These are phyloP conservation scores for Druceiella hillmani DNA, from an alignment of 2,888 invertebrate genomes.

Conservation along the genomic window DNA sequence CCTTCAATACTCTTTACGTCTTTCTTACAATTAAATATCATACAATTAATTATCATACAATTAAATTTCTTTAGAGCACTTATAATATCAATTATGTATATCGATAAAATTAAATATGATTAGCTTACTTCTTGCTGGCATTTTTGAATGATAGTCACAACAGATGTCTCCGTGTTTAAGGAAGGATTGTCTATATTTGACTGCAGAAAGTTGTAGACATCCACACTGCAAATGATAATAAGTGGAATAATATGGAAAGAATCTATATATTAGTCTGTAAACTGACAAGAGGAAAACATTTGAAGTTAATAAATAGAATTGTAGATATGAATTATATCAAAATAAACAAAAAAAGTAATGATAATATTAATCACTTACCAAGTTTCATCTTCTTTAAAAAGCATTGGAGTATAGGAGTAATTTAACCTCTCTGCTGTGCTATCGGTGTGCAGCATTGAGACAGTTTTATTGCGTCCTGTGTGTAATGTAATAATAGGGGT, in stretches of 20 bases:
- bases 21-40: too few relatives aligned
- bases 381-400: constrained; percentile 75
- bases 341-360: constrained; percentile 2
- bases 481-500: constrained; percentile 61
- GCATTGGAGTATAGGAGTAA: constrained; percentile 54
- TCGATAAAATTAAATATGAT: not conserved
- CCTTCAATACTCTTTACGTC: too few relatives aligned
- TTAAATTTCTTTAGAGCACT: too few relatives aligned
- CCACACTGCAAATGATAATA: constrained; percentile 57
- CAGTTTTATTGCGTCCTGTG: constrained; percentile 55
- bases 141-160: constrained; percentile 64
- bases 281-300: too few relatives aligned
- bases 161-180: constrained; percentile 55
- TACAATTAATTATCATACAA: too few relatives aligned
- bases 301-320: too few relatives aligned
- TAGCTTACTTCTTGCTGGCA: constrained; percentile 46
- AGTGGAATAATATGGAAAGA: too few relatives aligned
- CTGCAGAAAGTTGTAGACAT: constrained; percentile 79
- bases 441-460: constrained; percentile 55
- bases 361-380: constrained; percentile 50
- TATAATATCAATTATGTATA: not conserved
- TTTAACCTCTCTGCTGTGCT: constrained; percentile 38
- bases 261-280: too few relatives aligned
- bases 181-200: constrained; percentile 61
- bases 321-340: constrained; percentile 3